phyloP scores from a whole-genome alignment of 2,888 invertebrate genomes.

The Diploptera punctata region DNA sequence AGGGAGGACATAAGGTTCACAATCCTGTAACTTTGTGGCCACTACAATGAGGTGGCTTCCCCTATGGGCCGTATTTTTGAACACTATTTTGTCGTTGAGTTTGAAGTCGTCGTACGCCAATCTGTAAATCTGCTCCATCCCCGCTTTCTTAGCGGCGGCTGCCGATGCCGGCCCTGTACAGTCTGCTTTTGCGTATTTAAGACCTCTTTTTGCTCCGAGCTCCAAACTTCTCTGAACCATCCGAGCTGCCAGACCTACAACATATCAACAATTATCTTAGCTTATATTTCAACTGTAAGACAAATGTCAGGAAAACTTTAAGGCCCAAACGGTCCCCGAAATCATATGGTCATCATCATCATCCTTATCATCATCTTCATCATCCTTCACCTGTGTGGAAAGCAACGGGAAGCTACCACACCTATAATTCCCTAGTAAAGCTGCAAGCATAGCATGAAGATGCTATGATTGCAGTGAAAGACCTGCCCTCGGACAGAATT shows the following conservation, averaged over 20 bases:
- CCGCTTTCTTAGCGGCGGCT: slow-evolving; percentile 10
- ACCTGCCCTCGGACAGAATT: too few relatives aligned
- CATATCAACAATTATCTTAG: neutral
- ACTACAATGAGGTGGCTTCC: slow-evolving; percentile 15
- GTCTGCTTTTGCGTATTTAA: slow-evolving; percentile 34
- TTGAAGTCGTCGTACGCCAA: slow-evolving; percentile 33
- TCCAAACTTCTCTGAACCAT: slow-evolving; percentile 29
- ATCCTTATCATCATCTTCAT: too few relatives aligned
- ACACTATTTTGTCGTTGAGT: slow-evolving; percentile 14
- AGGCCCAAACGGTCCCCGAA: too few relatives aligned
- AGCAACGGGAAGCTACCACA: too few relatives aligned
- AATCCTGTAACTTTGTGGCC: slow-evolving; percentile 14
- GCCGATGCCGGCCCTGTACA: slow-evolving; percentile 33
- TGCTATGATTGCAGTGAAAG: too few relatives aligned
- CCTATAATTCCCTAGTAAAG: too few relatives aligned
- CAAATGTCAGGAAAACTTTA: too few relatives aligned
- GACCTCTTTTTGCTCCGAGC: slow-evolving; percentile 19
- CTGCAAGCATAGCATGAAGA: too few relatives aligned
- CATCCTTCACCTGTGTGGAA: too few relatives aligned
- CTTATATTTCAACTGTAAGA: too few relatives aligned
- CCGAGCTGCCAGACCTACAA: slow-evolving; percentile 30
- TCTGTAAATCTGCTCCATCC: slow-evolving; percentile 25
- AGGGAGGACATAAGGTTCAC: slow-evolving; percentile 20
- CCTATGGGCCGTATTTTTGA: slow-evolving; percentile 8
- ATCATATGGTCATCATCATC: too few relatives aligned